Evolutionary conservation across 2,888 invertebrate species (phyloP).

Genomic region (Yponomeuta malinellus): DNA sequence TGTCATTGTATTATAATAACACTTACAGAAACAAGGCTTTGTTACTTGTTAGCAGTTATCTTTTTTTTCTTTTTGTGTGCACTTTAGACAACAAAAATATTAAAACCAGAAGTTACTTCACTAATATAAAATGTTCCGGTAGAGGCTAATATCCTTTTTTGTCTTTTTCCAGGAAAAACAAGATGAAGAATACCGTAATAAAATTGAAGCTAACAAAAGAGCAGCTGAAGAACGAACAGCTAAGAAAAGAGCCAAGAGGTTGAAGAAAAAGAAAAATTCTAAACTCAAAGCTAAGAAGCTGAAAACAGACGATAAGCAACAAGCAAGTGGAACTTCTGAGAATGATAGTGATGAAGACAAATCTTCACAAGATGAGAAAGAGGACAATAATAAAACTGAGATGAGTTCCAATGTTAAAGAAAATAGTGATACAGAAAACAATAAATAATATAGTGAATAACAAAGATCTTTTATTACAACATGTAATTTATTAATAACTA

Average conservation of each 20-base stretch:
- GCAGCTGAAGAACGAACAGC: constrained; percentile 88
- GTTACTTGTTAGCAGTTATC: no score
- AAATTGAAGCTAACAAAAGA: constrained; percentile 84
- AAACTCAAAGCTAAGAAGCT: constrained; percentile 58
- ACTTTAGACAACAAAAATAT: no score
- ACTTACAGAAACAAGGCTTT: no score
- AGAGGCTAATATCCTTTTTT: no score
- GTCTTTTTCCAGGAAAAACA: constrained; percentile 79
- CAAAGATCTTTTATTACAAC: neutral
- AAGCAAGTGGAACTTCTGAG: constrained; percentile 43
- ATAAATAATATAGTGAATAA: neutral
- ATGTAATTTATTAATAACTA: neutral
- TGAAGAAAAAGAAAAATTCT: constrained; percentile 80
- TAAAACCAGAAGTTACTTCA: no score
- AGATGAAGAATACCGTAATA: constrained; percentile 88
- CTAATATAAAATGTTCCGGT: no score
- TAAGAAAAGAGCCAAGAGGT: constrained; percentile 92
- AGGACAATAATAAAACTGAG: neutral
- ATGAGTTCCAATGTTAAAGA: neutral
- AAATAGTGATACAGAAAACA: neutral
- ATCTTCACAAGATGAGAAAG: constrained; percentile 24
- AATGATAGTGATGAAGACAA: constrained; percentile 36
- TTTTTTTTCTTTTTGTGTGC: no score
- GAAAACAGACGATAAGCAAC: constrained; percentile 40
- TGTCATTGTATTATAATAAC: no score